Evolutionary conservation across 1,140 invertebrate genomes (phyloP), one percentile per base, ranked within the genome.

Genomic region (Trichomalopsis sarcophagae): DNA sequence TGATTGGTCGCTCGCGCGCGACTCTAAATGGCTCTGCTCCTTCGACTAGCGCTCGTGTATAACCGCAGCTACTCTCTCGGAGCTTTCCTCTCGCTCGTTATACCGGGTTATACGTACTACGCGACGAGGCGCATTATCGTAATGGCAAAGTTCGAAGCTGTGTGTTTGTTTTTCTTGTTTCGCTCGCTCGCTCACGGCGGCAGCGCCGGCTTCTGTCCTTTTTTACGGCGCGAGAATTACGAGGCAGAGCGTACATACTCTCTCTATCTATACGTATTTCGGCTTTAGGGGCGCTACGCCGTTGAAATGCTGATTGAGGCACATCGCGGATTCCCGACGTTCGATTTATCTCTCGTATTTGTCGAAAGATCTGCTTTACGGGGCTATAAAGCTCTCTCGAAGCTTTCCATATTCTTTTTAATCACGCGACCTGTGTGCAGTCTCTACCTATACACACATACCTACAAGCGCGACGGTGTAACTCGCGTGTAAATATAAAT

Each of bases 1-100:
- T 73, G 79, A 81, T 81, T 81, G 79, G 66, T 44, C 68, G 14
- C n/a, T 7, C 55, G 55, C 21, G 30, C 75, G 30, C 75, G n/a
- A 50, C 21, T 77, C 75, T 77, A 77, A 77, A 77, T 50, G 75
- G 10, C 36, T 30, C 1, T 21, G 13, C 14, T 55, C 30, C 55
- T 62, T 30, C 27, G n/a, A 33, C 76, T 66, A 10, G 9, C 2
- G 1, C 62, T 66, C 27, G 55, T 62, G 17, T 17, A 62, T 62
- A 62, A 62, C 55, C 55, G 17, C 17, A 62, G 17, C 6, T n/a
- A 62, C 55, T 4, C 11, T 11, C 13, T 62, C 27, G 76, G 5
- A 62, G 55, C 21, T 62, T 62, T 62, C 21, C 55, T 62, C 55
- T 62, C 21, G 5, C 55, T 62, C 55, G 21, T 62, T n/a, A 62